These are phyloP conservation scores for Perognathus longimembris DNA, from an alignment of 2,113 vertebrate species.

Conservation along the genomic window DNA sequence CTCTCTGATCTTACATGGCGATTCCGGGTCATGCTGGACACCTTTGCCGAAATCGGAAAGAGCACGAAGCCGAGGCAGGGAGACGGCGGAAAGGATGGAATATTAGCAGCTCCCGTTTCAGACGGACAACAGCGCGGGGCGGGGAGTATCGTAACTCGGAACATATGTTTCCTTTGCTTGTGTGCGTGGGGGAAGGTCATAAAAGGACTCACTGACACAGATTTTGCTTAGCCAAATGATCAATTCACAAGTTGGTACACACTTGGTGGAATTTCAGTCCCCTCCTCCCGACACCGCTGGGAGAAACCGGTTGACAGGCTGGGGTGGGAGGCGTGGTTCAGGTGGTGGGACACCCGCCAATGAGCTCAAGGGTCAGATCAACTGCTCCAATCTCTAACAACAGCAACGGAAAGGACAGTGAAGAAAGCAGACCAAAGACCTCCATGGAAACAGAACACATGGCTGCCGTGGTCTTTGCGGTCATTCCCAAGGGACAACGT, in stretches of 20 bases:
- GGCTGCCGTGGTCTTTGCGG: not conserved
- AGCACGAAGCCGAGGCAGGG: not conserved
- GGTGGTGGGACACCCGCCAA: no score
- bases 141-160: not conserved
- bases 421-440: not conserved
- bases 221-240: constrained; percentile 20
- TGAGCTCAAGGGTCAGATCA: no score
- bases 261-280: not conserved
- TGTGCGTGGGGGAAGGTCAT: not conserved
- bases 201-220: not conserved
- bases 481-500: not conserved
- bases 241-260: not conserved
- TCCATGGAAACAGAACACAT: constrained; percentile 10
- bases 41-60: not conserved
- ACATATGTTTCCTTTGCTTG: not conserved
- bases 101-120: not conserved
- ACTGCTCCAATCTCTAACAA: no score
- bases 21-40: not conserved
- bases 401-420: not conserved
- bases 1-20: not conserved
- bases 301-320: not conserved
- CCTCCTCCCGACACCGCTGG: not conserved
- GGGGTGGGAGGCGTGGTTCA: no score
- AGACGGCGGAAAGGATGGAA: no score
- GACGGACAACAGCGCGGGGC: not conserved